Base-by-base conservation (phyloP, 2,113 vertebrate species). In the Sciurus niger region DNA sequence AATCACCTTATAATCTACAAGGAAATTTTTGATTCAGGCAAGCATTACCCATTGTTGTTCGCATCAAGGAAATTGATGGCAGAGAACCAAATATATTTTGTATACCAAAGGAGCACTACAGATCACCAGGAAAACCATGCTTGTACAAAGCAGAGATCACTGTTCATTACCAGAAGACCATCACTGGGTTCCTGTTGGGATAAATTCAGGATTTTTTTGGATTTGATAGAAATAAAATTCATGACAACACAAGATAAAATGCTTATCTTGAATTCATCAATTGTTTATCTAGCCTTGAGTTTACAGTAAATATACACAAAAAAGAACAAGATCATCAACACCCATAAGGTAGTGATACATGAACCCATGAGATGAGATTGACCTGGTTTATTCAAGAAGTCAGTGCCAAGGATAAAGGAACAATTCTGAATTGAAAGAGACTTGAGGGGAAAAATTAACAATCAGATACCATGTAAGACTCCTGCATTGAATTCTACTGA, bases 1-100 rank as follows among this genome's bases (percentile, higher is more conserved):
- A 94, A 58, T 72, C 78, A 70, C 55, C 84, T 93, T 83, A 86
- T 7, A 94, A 55, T 11, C 16, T 79, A 80, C 40, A 84, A 70
- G 63, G 43, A 79, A 60, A 70, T 51, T 79, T 70, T 67, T 60
- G 34, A 93, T 72, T 67, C 67, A 89, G 8, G 8, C 55, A 60
- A 90, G 67, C 16, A 65, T 65, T 46, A 92, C 80, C n/a, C 70
- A 55, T 79, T 78, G 17, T 32, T 73, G 3, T 37, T 84, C 85
- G 55, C n/a, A 55, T 53, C 58, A 87, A 90, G 8, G 43, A 68
- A 91, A 89, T 89, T 4, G 3, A 32, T 84, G 10, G 10, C 10
- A 5, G 34, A n/a, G 40, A 85, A 16, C 14, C 28, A 13, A 63
- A 67, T 11, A 46, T 34, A 25, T 43, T 65, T 95, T 65, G 79